Conservation (phyloP, 2,797 vertebrate genomes). For the Molossus molossus region DNA sequence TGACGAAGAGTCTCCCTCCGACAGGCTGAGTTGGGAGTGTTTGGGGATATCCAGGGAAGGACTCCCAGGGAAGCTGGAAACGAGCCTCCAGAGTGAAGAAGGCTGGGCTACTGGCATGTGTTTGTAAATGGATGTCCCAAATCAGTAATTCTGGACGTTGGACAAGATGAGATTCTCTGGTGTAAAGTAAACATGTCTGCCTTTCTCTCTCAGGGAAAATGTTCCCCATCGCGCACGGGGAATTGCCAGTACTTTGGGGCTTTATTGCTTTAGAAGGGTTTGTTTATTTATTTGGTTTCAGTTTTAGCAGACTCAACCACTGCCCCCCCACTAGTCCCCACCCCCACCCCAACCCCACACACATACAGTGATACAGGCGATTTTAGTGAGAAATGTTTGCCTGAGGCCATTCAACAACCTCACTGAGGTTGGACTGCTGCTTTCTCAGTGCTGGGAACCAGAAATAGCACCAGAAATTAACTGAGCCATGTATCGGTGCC, state of each 20-base stretch:
- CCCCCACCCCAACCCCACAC: not conserved
- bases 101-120: not conserved
- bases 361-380: not conserved
- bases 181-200: conserved; percentile 21
- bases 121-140: conserved; percentile 39
- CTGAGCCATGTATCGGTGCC: not conserved
- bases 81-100: not conserved
- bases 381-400: conserved; percentile 4
- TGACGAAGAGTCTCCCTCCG: not conserved
- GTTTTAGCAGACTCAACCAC: not conserved
- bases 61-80: not conserved
- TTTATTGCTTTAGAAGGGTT: not conserved
- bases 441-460: not conserved
- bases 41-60: not conserved
- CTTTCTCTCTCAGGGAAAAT: conserved; percentile 4
- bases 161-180: conserved; percentile 57
- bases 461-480: not conserved
- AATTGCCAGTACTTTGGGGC: conserved; percentile 15
- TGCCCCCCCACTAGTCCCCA: not conserved
- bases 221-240: not conserved
- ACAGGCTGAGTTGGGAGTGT: not conserved
- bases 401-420: not conserved
- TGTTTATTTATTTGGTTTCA: conserved; percentile 1
- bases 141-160: conserved; percentile 37
- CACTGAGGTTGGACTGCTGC: not conserved